phyloP scores from a whole-genome alignment of 1,140 invertebrate species.

The Sinonovacula constricta region DNA sequence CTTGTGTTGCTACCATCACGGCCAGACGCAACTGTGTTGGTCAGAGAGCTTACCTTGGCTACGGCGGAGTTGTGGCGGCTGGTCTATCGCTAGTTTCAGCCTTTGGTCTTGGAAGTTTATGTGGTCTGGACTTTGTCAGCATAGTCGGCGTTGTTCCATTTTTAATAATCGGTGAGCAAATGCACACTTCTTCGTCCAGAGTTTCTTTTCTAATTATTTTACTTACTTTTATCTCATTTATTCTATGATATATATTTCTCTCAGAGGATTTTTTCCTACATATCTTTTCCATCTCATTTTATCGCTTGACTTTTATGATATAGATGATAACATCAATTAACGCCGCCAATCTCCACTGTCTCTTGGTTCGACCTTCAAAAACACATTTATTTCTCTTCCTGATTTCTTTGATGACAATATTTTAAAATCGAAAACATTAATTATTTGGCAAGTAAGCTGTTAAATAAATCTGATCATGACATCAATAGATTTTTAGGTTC shows the following conservation, averaged over 20 bases:
- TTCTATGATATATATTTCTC: too few relatives aligned
- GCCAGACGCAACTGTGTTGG: slow-evolving; percentile 76
- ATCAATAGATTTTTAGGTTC: background rate
- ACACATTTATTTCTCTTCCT: too few relatives aligned
- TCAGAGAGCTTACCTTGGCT: slow-evolving; percentile 93
- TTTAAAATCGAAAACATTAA: background rate
- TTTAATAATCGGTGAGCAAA: slow-evolving; percentile 93
- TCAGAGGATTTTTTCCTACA: too few relatives aligned
- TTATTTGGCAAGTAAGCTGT: background rate
- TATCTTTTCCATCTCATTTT: too few relatives aligned
- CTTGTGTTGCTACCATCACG: slow-evolving; percentile 54
- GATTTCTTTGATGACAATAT: too few relatives aligned
- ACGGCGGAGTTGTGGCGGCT: slow-evolving; percentile 94
- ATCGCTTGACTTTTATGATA: too few relatives aligned
- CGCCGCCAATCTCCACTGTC: too few relatives aligned
- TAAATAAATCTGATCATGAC: background rate
- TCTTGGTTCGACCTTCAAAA: too few relatives aligned
- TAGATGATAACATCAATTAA: too few relatives aligned
- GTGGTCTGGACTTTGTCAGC: slow-evolving; percentile 96
- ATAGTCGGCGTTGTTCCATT: too few relatives aligned
- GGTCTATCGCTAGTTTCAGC: slow-evolving; percentile 92
- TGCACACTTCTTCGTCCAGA: background rate
- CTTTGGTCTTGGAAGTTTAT: slow-evolving; percentile 94
- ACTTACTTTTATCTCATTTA: background rate
- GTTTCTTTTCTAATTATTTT: background rate